These are phyloP conservation scores for Noctua pronuba DNA, from an alignment of 2,888 invertebrate genomes.

Conservation along the genomic window DNA sequence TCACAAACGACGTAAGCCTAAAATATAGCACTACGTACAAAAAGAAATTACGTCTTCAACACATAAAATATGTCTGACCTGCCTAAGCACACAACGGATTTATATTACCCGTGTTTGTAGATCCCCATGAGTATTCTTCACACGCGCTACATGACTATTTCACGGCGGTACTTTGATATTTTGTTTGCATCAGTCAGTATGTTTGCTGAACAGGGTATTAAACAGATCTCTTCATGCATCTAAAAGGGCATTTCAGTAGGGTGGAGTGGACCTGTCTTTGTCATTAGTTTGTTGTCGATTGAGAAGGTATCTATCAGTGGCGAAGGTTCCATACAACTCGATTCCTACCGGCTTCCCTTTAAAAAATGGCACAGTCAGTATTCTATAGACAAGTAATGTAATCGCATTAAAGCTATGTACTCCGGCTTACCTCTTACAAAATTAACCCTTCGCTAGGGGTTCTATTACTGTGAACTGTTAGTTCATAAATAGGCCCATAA, in stretches of 20 bases:
- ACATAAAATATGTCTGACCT: conserved; percentile 29
- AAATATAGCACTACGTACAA: conserved; percentile 22
- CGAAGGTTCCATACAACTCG: too few species aligned
- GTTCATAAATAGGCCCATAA: background rate
- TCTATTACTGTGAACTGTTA: too few species aligned
- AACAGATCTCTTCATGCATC: conserved; percentile 35
- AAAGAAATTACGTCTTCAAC: conserved; percentile 25
- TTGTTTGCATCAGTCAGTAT: conserved; percentile 58
- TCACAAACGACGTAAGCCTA: conserved; percentile 14
- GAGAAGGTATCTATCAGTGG: background rate
- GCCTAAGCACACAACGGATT: conserved; percentile 39
- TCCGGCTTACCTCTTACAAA: too few species aligned
- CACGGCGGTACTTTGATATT: conserved; percentile 64
- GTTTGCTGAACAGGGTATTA: conserved; percentile 64
- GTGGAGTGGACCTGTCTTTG: background rate
- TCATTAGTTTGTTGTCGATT: background rate
- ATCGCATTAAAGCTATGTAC: too few species aligned
- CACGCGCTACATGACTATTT: conserved; percentile 64
- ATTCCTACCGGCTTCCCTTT: too few species aligned
- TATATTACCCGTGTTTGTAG: conserved; percentile 51
- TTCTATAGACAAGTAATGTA: too few species aligned
- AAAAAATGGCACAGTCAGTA: too few species aligned
- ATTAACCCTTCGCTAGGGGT: too few species aligned
- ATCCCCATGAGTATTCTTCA: conserved; percentile 48
- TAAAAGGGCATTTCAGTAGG: conserved; percentile 30